Base-by-base conservation (phyloP, 2,888 invertebrate genomes). In the Drosophila incognita region DNA sequence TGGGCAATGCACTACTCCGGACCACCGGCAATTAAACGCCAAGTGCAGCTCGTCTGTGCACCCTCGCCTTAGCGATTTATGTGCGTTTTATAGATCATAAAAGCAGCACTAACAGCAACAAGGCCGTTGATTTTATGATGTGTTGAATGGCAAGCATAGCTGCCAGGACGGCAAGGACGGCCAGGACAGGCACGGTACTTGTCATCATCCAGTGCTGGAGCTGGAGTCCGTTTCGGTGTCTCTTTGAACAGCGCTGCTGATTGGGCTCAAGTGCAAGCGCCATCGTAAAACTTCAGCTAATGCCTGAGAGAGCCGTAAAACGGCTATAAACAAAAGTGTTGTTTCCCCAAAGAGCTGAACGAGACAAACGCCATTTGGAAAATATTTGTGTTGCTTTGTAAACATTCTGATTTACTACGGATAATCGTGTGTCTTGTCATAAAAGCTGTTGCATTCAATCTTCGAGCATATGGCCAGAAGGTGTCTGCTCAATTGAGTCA, bases 71-170 rank as follows among this genome's bases (percentile, higher is more conserved):
- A 59, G 68, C 87, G 76, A 80, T 90, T 90, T 89, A 87, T 87
- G 89, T 78, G 59, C 80, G 74, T 90, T 89, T 89, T 89, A 89
- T 86, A 81, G 89, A 89, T 91, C 90, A 89, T 91, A 88, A 89
- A 89, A 81, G 73, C 73, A 77, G 81, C 76, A 81, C 84, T 76
- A 85, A 71, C 82, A 71, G 77, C 82, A 69, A 84, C 72, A 72
- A 82, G 69, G 74, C 74, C 77, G 81, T 83, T 83, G 87, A 82
- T 90, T 90, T 90, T 90, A 90, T 79, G 90, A 90, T 74, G 91
- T 91, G 89, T 86, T 82, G 85, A 90, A 81, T 75, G 80, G 79
- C 82, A 72, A 70, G 35, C 60, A 64, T 40, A 18, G 64, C 51
- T 68, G 69, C 60, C 77, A 56, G 33, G 21, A 24, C 46, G 24